Evolutionary conservation across 2,113 vertebrate genomes (phyloP), one percentile per base, ranked within the genome.

Genomic region (Malurus melanocephalus): DNA sequence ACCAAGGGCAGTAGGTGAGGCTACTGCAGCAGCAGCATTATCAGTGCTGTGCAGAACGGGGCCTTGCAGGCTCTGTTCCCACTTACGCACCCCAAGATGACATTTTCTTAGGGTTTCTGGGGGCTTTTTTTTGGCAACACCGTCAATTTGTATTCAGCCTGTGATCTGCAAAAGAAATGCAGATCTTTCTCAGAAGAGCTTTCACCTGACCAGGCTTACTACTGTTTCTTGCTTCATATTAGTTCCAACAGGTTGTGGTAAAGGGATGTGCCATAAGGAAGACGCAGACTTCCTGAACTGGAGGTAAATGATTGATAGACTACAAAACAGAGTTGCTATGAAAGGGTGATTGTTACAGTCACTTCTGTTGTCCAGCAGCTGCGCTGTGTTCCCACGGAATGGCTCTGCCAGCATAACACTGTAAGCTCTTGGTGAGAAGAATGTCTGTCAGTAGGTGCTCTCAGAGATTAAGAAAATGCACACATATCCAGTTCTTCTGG

Each of bases 251-350:
- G 86, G 51, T 55, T 73, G 77, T 40, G 86, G 80, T 61, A 59
- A 75, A 55, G 45, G 83, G 93, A 92, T 68, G 90, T 52, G 55
- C 55, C 45, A 9, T 16, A 35, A 62, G 67, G 65, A 93, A n/a
- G 40, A 84, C 0, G 1, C 78, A 62, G 32, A 79, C 83, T 88
- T 94, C 94, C 92, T 90, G 78, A 69, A 93, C 28, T 30, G 23
- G 30, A 90, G 60, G 88, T 93, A 93, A 94, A 95, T 85, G 78
- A 96, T 87, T 94, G 80, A 69, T 85, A 88, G 83, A 66, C n/a
- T 52, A 55, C 4, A 4, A 38, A 84, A 60, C 42, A 12, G 21
- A 89, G 43, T 40, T 0, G 0, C 61, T 73, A 10, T 85, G 80
- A 94, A 94, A 94, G 81, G 35, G 40, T 35, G 80, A 93, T 87